phyloP scores from a whole-genome alignment of 2,888 invertebrate species.

The Hypercompe scribonia region DNA sequence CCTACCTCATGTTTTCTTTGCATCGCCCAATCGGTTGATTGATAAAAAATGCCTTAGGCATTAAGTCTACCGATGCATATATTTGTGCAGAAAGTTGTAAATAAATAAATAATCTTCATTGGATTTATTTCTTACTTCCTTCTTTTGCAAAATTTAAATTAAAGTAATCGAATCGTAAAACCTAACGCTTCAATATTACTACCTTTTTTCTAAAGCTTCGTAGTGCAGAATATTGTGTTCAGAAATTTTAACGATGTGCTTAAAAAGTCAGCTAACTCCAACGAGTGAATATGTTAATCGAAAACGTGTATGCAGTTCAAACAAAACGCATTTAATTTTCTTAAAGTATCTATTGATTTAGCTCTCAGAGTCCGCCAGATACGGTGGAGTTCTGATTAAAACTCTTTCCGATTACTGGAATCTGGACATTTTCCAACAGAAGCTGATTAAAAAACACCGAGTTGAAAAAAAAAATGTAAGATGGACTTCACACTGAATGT shows the following conservation, averaged over 20 bases:
- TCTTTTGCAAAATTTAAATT: background rate
- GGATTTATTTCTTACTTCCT: background rate
- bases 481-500: constrained; percentile 20
- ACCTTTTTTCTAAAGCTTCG: background rate
- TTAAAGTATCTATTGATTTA: constrained; percentile 31
- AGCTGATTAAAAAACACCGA: constrained; percentile 72
- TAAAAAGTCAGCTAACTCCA: constrained; percentile 8
- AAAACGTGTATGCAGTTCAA: constrained; percentile 14
- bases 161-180: background rate
- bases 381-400: constrained; percentile 51
- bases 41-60: no score
- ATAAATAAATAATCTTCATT: no score
- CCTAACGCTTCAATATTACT: background rate
- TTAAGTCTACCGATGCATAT: no score
- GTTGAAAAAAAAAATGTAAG: constrained; percentile 47
- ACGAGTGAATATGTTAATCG: constrained; percentile 13
- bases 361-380: constrained; percentile 25
- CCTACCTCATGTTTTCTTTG: no score
- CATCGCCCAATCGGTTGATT: no score
- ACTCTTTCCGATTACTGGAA: constrained; percentile 56
- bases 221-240: constrained; percentile 7
- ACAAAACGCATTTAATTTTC: constrained; percentile 25
- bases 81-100: no score
- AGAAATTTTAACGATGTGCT: constrained; percentile 4
- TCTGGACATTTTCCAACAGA: constrained; percentile 69